Conservation (phyloP, 2,797 vertebrate species). For the Lepus townsendii region DNA sequence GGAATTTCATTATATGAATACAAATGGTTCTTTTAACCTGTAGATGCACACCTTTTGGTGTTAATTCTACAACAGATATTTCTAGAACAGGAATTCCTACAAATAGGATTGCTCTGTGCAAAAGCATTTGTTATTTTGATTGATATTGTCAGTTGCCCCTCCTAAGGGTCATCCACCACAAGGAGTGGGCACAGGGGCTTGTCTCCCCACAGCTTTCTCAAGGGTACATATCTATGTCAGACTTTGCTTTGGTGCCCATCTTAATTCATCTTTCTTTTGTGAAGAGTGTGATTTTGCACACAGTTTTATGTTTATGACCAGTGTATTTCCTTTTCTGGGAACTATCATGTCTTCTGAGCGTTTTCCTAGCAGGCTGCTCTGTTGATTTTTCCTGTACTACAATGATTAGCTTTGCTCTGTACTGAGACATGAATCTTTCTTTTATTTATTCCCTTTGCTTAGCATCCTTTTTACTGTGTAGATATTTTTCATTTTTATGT, state of each 20-base stretch:
- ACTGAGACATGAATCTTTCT: background rate
- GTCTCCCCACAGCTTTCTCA: background rate
- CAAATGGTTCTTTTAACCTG: background rate
- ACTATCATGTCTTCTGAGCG: background rate
- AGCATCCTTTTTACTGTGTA: background rate
- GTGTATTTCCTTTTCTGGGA: background rate
- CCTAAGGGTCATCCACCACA: background rate
- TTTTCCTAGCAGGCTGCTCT: background rate
- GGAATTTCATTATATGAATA: background rate
- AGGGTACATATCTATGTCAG: background rate
- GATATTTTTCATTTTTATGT: constrained; percentile 5
- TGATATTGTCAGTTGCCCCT: background rate
- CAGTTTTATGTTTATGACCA: background rate
- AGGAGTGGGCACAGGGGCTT: background rate
- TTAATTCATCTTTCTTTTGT: background rate
- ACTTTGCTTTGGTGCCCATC: background rate
- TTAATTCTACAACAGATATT: background rate
- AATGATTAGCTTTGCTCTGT: background rate
- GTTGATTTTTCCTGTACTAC: background rate
- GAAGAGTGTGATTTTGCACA: background rate
- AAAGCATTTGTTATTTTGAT: background rate
- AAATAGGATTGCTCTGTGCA: background rate
- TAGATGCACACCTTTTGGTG: background rate
- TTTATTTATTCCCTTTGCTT: constrained; percentile 26
- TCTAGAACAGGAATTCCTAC: background rate